phyloP scores from a whole-genome alignment of 2,888 invertebrate species.

The Slavum lentiscoides region DNA sequence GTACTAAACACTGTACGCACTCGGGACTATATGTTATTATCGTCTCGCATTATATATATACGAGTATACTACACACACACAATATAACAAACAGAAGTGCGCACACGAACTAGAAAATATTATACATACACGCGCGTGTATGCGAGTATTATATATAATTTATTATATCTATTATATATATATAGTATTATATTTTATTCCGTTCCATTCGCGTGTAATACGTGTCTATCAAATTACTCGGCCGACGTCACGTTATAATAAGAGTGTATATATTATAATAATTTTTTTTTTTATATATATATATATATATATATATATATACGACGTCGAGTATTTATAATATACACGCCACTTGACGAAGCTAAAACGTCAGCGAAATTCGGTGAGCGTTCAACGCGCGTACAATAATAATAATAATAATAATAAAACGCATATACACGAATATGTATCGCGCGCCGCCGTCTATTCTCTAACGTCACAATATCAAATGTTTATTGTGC shows the following conservation, averaged over 20 bases:
- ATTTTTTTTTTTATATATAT: no score
- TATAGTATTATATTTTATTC: background rate
- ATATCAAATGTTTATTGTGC: slow-evolving; percentile 50
- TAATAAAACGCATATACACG: background rate
- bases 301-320: no score
- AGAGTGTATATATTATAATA: no score
- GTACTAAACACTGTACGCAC: background rate
- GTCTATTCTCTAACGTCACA: slow-evolving; percentile 43
- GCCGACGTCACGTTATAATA: slow-evolving; percentile 1
- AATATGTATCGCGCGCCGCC: slow-evolving; percentile 27
- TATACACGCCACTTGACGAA: background rate
- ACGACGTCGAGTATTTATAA: no score
- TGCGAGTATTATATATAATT: no score
- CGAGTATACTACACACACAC: background rate
- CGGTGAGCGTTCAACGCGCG: slow-evolving; percentile 19
- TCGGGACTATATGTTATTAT: no score
- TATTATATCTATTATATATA: no score
- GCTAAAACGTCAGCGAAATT: slow-evolving; percentile 40
- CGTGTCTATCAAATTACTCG: slow-evolving; percentile 31
- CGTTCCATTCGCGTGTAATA: background rate
- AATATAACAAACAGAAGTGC: slow-evolving; percentile 29
- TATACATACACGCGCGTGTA: background rate
- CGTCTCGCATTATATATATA: no score
- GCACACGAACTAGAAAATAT: slow-evolving; percentile 3
- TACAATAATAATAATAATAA: slow-evolving; percentile 10